Evolutionary conservation across 1,140 invertebrate genomes (phyloP), one percentile per base, ranked within the genome.

Genomic region (Hesperophylax magnus): DNA sequence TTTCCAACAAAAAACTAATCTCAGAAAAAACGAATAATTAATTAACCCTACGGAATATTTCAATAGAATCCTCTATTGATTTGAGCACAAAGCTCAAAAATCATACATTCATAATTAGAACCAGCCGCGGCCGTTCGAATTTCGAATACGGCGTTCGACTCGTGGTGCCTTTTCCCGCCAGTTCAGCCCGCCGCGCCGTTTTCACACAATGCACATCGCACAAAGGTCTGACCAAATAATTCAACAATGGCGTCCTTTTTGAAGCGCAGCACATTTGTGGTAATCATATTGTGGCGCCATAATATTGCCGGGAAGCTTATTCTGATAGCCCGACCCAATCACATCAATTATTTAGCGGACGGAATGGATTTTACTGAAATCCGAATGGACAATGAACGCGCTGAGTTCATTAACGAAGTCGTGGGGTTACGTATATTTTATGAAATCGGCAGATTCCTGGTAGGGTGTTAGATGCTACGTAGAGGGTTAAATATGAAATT

Each of bases 221-320:
- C 79, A 80, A 80, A 76, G 72, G 72, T n/a, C 67, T 22, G 34
- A 14, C 56, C 79, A 53, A 80, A 80, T 76, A 27, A 76, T 76
- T 65, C 31, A 18, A 63, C 79, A 80, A 80, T 76, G 74, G 71
- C 71, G 31, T 47, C 58, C 56, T 80, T 80, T 80, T 80, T 79
- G 63, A 34, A 61, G 31, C 79, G 34, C 52, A n/a, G 24, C 74
- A 72, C 69, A 80, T 80, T 76, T 80, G 71, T 34, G 79, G 79
- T 80, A 80, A 80, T 80, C 58, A 63, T 63, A 76, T 76, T 80
- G 74, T 31, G 24, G 63, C 14, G 63, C 22, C 22, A 31, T 27
- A 27, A 17, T 65, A 31, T 31, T 67, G 63, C 63, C 2, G 17
- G 63, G 63, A 11, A 15, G 17, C 63, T 24, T 22, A 31, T 31